Base-by-base conservation (phyloP, 2,113 vertebrate genomes). In the Bos javanicus region DNA sequence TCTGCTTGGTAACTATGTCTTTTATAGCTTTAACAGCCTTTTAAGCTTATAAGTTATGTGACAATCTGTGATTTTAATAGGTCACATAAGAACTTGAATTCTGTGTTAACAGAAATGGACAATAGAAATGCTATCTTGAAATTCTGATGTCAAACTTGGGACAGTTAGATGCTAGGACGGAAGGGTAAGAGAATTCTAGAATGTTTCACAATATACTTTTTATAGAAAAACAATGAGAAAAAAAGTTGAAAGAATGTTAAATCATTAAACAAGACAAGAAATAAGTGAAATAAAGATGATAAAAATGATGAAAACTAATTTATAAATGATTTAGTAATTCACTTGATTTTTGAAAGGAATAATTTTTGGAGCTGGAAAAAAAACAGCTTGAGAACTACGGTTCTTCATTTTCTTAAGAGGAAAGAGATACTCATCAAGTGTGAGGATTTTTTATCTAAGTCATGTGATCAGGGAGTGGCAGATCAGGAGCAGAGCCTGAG, bases 81-180 rank as follows among this genome's bases (percentile, higher is more conserved):
- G 33, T 50, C 74, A 62, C 9, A 4, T 50, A 48, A 50, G 9
- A 64, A 56, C 10, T 74, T 62, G 26, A 26, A 8, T 54, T 36
- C 0, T 57, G 4, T 76, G 92, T 23, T 33, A 82, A 82, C 10
- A 89, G 33, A 71, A 56, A 14, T 28, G 1, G 3, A 10, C 33
- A 43, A 28, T 30, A 57, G 11, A 10, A 87, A 59, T 46, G 6
- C 8, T 52, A 7, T 43, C 19, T n/a, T n/a, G 52, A 91, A 89
- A 36, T 92, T 1, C 23, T 88, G 60, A 15, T 48, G 78, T 80
- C 36, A 71, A 48, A 80, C 46, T 2, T 78, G 30, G 11, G 7
- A 64, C 1, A 50, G 1, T 57, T n/a, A 28, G 16, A 46, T 9
- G 4, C n/a, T 64, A 25, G 16, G 0, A 59, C 0, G 43, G 3